Evolutionary conservation across 2,113 vertebrate species (phyloP), one percentile per base, ranked within the genome.

Genomic region (Ptychochromis oligacanthus): DNA sequence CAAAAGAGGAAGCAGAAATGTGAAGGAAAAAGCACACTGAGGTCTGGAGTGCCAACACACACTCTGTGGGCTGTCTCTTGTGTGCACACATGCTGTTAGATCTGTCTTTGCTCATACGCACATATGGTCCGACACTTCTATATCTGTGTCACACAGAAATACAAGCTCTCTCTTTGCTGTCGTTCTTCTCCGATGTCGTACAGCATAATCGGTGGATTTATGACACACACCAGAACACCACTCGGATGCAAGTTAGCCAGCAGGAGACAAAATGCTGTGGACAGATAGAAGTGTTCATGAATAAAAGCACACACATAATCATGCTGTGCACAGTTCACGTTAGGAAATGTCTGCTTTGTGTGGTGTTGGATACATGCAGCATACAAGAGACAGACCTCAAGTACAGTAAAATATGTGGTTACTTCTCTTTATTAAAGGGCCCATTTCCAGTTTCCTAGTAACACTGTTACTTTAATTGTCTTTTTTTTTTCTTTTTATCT

Each of bases 51-150:
- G 9, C n/a, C 20, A 15, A 15, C 58, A 2, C 12, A 22, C 60
- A 22, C 61, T 4, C 28, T 40, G 26, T 56, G 26, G 75, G 49
- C 22, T 61, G 26, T 49, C 61, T 55, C 10, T 26, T 18, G 49
- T 65, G 20, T 31, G 28, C 59, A 75, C 80, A 54, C 65, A 31
- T 1, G 60, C 75, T 76, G 57, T 88, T 54, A 22, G 55, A 64
- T 64, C 46, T 49, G 60, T 26, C 0, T 54, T 20, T 49, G 0
- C 43, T 17, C 65, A 2, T 43, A 20, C 38, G 5, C 77, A 24
- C 75, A 74, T 54, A 56, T 75, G 43, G 59, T 67, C 9, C 56
- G 60, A 60, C 83, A 64, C 17, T 20, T 80, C 56, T 72, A 20
- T 75, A 72, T 70, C 38, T 2, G 20, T 60, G 58, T 38, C 74